Percentiles rank a stretch among this genome's conserved stretches.
Evolutionary conservation across 2,888 invertebrate genomes (phyloP).

Genomic region (Pimpla rufipes): DNA sequence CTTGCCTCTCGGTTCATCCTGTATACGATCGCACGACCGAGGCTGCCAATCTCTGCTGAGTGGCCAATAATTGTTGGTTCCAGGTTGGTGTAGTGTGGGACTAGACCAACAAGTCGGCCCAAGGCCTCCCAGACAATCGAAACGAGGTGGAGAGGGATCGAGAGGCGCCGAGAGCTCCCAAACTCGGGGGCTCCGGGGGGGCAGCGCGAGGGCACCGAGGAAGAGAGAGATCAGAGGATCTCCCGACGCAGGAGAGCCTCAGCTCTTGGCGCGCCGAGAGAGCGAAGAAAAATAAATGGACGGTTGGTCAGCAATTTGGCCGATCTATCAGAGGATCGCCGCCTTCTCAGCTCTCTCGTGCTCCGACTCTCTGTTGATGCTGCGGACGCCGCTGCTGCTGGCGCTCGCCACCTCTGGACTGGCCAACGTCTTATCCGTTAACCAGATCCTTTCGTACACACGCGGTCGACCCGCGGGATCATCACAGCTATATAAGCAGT

Average conservation of each 20-base stretch:
- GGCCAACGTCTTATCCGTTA: constrained; percentile 57
- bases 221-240: constrained; percentile 40
- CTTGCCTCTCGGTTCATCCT: neutral
- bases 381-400: constrained; percentile 27
- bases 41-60: neutral
- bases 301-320: constrained; percentile 78
- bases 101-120: constrained; percentile 28
- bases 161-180: constrained; percentile 50
- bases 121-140: constrained; percentile 34
- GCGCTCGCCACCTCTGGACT: constrained; percentile 56
- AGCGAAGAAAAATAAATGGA: constrained; percentile 79
- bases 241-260: constrained; percentile 4
- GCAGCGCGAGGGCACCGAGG: constrained; percentile 30
- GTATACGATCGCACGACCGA: neutral
- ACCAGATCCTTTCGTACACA: constrained; percentile 41
- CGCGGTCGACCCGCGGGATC: constrained; percentile 4
- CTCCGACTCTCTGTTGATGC: neutral
- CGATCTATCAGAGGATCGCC: constrained; percentile 76
- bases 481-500: neutral
- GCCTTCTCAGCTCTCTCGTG: constrained; percentile 55
- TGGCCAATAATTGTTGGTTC: constrained; percentile 2
- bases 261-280: constrained; percentile 58
- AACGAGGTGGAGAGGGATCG: constrained; percentile 16
- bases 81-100: neutral
- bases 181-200: constrained; percentile 19